phyloP scores from a whole-genome alignment of 1,140 invertebrate species.

The Listronotus oregonensis region DNA sequence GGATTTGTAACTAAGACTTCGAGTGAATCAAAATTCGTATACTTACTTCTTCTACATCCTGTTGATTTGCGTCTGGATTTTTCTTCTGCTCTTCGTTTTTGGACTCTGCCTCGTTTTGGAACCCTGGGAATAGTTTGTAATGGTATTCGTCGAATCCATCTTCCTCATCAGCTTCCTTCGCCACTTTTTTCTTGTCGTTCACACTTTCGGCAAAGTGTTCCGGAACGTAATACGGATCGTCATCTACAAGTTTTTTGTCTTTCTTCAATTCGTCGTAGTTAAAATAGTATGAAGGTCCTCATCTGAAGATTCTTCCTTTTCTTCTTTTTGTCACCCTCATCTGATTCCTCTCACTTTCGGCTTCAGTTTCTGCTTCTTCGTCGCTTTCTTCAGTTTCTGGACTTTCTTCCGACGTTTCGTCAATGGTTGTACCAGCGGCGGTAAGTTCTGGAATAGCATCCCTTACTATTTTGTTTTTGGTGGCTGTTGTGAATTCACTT shows the following conservation, averaged over 20 bases:
- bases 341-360: conserved; percentile 17
- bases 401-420: conserved; percentile 20
- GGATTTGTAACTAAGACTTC: too few species aligned
- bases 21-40: not conserved
- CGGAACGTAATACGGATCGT: conserved; percentile 36
- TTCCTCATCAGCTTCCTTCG: conserved; percentile 33
- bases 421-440: conserved; percentile 26
- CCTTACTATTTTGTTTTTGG: conserved; percentile 30
- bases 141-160: conserved; percentile 54
- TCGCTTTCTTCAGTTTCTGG: conserved; percentile 25
- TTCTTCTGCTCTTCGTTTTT: conserved; percentile 52
- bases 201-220: conserved; percentile 33
- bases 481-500: conserved; percentile 18
- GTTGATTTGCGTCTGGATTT: conserved; percentile 54
- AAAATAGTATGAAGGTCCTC: conserved; percentile 6
- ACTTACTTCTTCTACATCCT: conserved; percentile 65
- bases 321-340: conserved; percentile 21
- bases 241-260: conserved; percentile 31
- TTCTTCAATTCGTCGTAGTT: conserved; percentile 26
- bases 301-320: conserved; percentile 6
- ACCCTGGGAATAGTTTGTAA: conserved; percentile 55
- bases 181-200: conserved; percentile 10
- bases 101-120: conserved; percentile 46
- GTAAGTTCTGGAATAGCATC: conserved; percentile 26
- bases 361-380: conserved; percentile 21